Evolutionary conservation across 2,113 vertebrate species (phyloP), one percentile per base, ranked within the genome.

Genomic region (Tylochromis polylepis): DNA sequence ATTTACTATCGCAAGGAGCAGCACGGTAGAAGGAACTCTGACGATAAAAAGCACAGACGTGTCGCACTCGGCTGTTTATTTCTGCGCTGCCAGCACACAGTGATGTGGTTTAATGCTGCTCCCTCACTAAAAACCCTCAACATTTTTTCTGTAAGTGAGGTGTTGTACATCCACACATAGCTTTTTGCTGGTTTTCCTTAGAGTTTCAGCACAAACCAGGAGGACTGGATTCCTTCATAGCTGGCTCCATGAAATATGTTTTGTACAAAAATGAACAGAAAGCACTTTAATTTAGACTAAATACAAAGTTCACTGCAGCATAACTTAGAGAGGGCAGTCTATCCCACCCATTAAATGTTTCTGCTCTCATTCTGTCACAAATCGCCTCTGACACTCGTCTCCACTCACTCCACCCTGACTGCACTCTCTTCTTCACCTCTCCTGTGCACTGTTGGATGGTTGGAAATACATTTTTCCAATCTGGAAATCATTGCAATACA

Each of bases 1-100:
- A 2, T 95, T 95, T 31, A 6, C 24, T 1, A 8, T 94, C 31
- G 57, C 43, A 0, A 92, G 87, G 89, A 1, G 29, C 8, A 3
- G 4, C 4, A 5, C 3, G 15, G 3, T 20, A 1, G 51, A 15
- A 34, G 95, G 93, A 70, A 24, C 75, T 5, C 91, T 96, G 12
- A 60, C 4, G 0, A 27, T 90, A 15, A 31, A 12, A 24, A 38
- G 29, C 0, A 18, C 75, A 0, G 11, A 49, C 0, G 5, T 5
- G 29, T 81, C 38, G 29, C 86, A 96, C 82, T 91, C 93, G 0
- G 95, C 94, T 88, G 89, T 93, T 67, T 96, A 96, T 87, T 96
- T 92, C 89, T 96, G 95, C 10, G 95, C 95, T 65, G 94, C 89
- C 7, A 93, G 83, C 55, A 70, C 95, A 96, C 95, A 85, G 91